Evolutionary conservation across 2,113 vertebrate species (phyloP).

Genomic region (Nipponia nippon): DNA sequence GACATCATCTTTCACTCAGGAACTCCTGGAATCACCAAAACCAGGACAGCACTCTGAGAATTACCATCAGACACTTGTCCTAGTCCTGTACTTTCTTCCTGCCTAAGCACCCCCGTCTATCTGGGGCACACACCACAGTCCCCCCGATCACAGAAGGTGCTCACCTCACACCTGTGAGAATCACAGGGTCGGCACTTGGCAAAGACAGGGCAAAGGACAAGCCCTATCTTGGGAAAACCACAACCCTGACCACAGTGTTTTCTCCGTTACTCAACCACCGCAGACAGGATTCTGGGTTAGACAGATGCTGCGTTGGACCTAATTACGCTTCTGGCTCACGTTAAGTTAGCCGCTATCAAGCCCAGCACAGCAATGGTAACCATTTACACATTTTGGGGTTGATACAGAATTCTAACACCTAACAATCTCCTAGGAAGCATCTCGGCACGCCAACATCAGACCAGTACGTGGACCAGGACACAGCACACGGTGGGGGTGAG

Average conservation of each 20-base stretch:
- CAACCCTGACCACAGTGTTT: neutral
- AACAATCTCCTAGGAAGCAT: neutral
- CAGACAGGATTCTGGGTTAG: neutral
- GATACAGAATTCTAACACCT: neutral
- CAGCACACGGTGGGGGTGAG: neutral
- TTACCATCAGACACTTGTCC: neutral
- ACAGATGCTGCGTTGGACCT: neutral
- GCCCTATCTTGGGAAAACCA: neutral
- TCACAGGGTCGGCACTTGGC: neutral
- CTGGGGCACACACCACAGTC: neutral
- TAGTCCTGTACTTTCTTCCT: neutral
- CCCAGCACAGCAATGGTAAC: neutral
- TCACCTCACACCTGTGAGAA: neutral
- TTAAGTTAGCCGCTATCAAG: neutral
- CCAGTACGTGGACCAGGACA: neutral
- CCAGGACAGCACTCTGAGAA: neutral
- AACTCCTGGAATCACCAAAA: neutral
- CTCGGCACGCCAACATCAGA: neutral
- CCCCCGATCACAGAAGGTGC: neutral
- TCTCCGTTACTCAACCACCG: neutral
- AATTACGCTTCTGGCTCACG: neutral
- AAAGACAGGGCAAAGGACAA: neutral
- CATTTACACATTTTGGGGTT: neutral
- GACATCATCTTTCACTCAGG: neutral
- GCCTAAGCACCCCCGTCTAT: neutral